Conservation (phyloP, 1,140 invertebrate genomes). For the Bombus affinis region DNA sequence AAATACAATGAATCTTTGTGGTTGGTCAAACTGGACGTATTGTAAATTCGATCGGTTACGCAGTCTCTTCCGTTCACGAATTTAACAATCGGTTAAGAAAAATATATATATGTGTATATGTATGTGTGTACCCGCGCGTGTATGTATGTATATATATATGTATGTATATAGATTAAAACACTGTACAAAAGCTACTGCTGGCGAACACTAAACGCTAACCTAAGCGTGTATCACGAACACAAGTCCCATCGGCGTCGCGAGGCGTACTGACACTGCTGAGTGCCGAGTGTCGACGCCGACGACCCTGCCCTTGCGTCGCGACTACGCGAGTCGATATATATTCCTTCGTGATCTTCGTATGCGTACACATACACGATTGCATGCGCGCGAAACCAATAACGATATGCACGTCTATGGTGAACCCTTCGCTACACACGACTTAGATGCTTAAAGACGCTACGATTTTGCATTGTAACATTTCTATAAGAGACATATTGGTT, state of each 20-base stretch:
- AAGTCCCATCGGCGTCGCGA: conserved; percentile 69
- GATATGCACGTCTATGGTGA: not conserved
- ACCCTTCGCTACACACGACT: not conserved
- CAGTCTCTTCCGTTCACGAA: not conserved
- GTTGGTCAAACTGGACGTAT: conserved; percentile 41
- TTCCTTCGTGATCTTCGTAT: conserved; percentile 17
- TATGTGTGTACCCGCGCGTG: not conserved
- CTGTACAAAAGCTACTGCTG: conserved; percentile 38
- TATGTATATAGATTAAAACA: conserved; percentile 19
- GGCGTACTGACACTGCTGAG: conserved; percentile 68
- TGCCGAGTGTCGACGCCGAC: conserved; percentile 48
- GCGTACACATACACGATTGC: conserved; percentile 5
- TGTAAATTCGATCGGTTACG: not conserved
- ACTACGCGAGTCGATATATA: conserved; percentile 68
- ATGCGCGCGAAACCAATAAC: conserved; percentile 20
- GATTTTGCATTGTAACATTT: not conserved
- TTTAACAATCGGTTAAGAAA: conserved; percentile 14
- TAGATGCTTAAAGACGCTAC: not conserved
- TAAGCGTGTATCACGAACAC: conserved; percentile 39
- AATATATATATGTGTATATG: not conserved
- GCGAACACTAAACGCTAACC: conserved; percentile 42
- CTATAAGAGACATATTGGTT: too few species aligned
- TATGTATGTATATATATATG: not conserved
- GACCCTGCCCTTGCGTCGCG: conserved; percentile 79
- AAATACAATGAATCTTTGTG: conserved; percentile 16